Evolutionary conservation across 2,113 vertebrate species (phyloP).

Genomic region (Ageneiosus marmoratus): DNA sequence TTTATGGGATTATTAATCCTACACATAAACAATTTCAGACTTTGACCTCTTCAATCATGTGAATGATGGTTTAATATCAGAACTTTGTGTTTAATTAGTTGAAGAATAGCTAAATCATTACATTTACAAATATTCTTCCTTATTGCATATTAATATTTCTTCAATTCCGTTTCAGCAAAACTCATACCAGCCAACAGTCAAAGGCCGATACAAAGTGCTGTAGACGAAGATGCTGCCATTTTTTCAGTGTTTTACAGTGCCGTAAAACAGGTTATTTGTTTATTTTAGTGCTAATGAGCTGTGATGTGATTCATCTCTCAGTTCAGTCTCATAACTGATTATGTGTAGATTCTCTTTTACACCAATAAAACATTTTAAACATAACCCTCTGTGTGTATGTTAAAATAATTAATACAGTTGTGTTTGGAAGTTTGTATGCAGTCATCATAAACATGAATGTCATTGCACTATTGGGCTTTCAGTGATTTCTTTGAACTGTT

Average conservation of each 20-base stretch:
- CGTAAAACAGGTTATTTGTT: background rate
- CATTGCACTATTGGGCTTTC: too few relatives aligned
- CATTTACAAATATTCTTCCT: background rate
- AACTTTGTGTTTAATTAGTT: background rate
- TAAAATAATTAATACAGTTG: too few relatives aligned
- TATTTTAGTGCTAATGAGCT: background rate
- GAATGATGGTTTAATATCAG: background rate
- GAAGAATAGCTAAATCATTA: background rate
- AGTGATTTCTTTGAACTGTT: too few relatives aligned
- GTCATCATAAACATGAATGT: too few relatives aligned
- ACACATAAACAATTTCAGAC: too few relatives aligned
- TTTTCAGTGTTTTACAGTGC: background rate
- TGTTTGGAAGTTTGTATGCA: too few relatives aligned
- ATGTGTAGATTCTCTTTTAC: slow-evolving; percentile 19
- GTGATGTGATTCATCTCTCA: background rate
- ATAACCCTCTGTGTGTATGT: background rate
- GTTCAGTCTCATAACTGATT: background rate
- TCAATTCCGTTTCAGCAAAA: slow-evolving; percentile 86
- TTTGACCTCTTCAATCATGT: too few relatives aligned
- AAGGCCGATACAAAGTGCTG: slow-evolving; percentile 98
- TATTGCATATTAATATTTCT: slow-evolving; percentile 6
- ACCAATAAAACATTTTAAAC: slow-evolving; percentile 20
- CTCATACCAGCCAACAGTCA: slow-evolving; percentile 98
- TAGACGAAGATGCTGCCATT: slow-evolving; percentile 64
- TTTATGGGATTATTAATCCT: too few relatives aligned